Base-by-base conservation (phyloP, 1,140 invertebrate genomes). In the Rhyzopertha dominica region DNA sequence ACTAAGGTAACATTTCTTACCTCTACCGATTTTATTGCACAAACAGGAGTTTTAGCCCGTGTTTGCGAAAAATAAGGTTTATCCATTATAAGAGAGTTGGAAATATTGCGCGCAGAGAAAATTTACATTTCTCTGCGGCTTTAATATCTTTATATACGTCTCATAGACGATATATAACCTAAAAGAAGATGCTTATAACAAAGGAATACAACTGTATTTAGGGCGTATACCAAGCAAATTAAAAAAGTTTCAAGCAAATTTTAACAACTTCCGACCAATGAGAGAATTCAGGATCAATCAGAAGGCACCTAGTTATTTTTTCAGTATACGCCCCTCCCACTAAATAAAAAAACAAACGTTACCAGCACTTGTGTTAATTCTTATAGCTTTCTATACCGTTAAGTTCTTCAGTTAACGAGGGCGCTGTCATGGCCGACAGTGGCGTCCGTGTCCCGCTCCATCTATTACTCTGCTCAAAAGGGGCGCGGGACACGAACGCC, bases 131-230 rank as follows among this genome's bases (percentile, higher is more conserved):
- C 43, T 46, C 34, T 45, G 43, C 30, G 32, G 26, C 31, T 44
- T 34, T 44, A 22, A 44, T 44, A 26, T 36, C 31, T 30, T 4
- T 14, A n/a, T n/a, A n/a, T n/a, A 18, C 39, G 30, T 38, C 23
- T 45, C 24, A 20, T 38, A 22, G 25, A 43, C 14, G 34, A 32
- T 43, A 51, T 43, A 54, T 43, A 54, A 48, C 53, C 53, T 54
- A 54, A 54, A 54, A 54, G 48, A 54, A 29, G 48, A 54, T 20
- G 44, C 49, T 51, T 51, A 44, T 54, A 51, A 36, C 38, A 48
- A 23, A 23, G 30, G 30, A 22, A 43, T 32, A 43, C 3, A 38
- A 13, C 14, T 38, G 28, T n/a, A n/a, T n/a, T n/a, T n/a, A n/a
- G n/a, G n/a, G n/a, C n/a, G n/a, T n/a, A n/a, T n/a, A n/a, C n/a